phyloP scores from a whole-genome alignment of 2,113 vertebrate species.

The Mormyrus lacerda region DNA sequence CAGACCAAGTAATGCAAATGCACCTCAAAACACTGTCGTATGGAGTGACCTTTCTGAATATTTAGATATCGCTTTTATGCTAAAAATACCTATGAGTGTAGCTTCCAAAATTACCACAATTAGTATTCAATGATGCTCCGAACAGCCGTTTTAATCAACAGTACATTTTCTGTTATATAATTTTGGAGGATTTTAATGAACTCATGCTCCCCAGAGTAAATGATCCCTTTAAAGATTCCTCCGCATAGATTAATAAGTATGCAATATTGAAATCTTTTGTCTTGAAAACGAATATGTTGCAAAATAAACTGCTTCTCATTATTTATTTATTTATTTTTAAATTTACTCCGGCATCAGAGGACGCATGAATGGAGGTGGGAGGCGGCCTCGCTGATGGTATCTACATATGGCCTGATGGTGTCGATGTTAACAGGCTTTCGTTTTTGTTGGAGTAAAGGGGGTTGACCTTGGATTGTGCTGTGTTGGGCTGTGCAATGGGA shows the following conservation, averaged over 20 bases:
- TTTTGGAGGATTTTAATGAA: conserved; percentile 28
- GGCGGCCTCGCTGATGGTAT: neutral
- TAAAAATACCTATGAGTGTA: conserved; percentile 2
- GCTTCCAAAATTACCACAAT: conserved; percentile 24
- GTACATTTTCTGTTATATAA: conserved; percentile 21
- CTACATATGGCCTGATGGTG: neutral
- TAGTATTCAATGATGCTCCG: conserved; percentile 23
- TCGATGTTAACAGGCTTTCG: neutral
- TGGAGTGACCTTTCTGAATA: neutral
- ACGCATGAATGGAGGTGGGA: neutral
- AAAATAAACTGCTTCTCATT: conserved; percentile 17
- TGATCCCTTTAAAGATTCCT: conserved; percentile 24
- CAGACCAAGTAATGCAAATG: neutral
- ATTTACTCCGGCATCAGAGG: neutral
- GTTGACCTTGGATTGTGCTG: neutral
- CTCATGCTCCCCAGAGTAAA: conserved; percentile 23
- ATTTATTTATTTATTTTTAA: conserved; percentile 2
- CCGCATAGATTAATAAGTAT: conserved; percentile 21
- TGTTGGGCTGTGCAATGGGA: neutral
- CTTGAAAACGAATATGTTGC: conserved; percentile 25
- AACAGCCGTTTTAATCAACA: conserved; percentile 27
- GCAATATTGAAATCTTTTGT: conserved; percentile 22
- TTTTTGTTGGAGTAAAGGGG: neutral
- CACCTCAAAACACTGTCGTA: neutral
- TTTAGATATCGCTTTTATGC: conserved; percentile 9